Percentiles rank a stretch among this genome's conserved stretches.
Evolutionary conservation across 2,888 invertebrate genomes (phyloP).

Genomic region (Tachina grossa): DNA sequence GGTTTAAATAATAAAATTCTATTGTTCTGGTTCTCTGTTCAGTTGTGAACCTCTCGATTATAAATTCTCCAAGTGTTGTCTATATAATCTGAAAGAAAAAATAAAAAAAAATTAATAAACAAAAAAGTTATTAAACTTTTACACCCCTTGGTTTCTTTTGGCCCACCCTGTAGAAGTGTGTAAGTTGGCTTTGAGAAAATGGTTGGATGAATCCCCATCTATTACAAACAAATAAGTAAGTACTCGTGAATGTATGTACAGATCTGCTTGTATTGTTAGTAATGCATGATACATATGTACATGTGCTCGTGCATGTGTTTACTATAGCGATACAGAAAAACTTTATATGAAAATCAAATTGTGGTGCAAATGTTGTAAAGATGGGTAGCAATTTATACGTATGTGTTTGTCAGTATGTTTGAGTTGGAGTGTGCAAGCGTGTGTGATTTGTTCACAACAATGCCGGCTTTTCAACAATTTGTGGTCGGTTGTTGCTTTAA

Average conservation of each 20-base stretch:
- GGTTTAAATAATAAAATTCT: no score
- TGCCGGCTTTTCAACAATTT: constrained; percentile 71
- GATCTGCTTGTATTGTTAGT: not conserved
- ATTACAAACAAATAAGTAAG: no score
- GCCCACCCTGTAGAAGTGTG: no score
- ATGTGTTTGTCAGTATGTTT: not conserved
- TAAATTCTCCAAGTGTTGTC: no score
- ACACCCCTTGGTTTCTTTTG: no score
- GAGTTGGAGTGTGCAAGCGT: not conserved
- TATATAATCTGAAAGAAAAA: no score
- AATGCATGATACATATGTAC: not conserved
- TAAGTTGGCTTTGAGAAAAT: not conserved
- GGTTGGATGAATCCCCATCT: no score
- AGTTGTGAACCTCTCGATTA: no score
- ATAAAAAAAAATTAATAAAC: no score
- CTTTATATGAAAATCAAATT: constrained; percentile 61
- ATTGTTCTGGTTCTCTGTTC: no score
- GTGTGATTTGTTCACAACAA: constrained; percentile 58
- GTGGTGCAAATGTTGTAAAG: constrained; percentile 46
- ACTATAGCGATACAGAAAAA: constrained; percentile 26
- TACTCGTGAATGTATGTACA: not conserved
- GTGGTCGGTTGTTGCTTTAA: constrained; percentile 70
- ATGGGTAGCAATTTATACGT: constrained; percentile 15
- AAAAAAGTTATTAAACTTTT: no score
- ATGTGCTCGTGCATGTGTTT: not conserved